Percentiles rank a stretch among this genome's conserved stretches.
Evolutionary conservation across 2,888 invertebrate species (phyloP).

Genomic region (Diarsia mendica): DNA sequence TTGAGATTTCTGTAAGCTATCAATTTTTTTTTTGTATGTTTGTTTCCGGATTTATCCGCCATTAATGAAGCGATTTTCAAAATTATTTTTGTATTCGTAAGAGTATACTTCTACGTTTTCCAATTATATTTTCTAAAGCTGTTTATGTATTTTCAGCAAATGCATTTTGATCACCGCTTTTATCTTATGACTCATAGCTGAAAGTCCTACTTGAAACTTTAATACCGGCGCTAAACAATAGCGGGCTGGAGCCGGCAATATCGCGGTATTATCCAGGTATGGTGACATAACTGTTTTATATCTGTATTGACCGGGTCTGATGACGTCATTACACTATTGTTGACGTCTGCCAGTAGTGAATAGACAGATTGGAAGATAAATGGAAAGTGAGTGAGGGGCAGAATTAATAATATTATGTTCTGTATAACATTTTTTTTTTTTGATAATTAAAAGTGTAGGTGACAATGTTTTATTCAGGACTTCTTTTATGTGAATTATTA

Average conservation of each 20-base stretch:
- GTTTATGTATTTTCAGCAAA: too few relatives aligned
- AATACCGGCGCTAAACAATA: conserved; percentile 48
- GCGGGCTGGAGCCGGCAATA: conserved; percentile 27
- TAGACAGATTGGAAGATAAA: not conserved
- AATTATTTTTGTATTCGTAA: too few relatives aligned
- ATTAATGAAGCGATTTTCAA: too few relatives aligned
- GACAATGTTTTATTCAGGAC: not conserved
- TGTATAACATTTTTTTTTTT: too few relatives aligned
- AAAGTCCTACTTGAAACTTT: conserved; percentile 28
- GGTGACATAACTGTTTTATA: conserved; percentile 26
- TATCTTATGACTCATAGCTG: not conserved
- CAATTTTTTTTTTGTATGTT: not conserved
- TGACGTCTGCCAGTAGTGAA: not conserved
- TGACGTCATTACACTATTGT: conserved; percentile 31
- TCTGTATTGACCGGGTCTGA: conserved; percentile 5
- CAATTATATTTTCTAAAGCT: too few relatives aligned
- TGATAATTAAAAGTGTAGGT: too few relatives aligned
- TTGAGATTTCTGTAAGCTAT: not conserved
- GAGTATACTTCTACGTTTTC: too few relatives aligned
- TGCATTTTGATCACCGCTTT: not conserved
- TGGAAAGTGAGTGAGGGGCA: not conserved
- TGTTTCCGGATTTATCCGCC: too few relatives aligned
- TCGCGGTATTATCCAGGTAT: conserved; percentile 18
- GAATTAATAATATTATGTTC: too few relatives aligned
- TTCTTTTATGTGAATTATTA: not conserved